Evolutionary conservation across 2,888 invertebrate species (phyloP), one percentile per base, ranked within the genome.

Genomic region (Bugula neritina): DNA sequence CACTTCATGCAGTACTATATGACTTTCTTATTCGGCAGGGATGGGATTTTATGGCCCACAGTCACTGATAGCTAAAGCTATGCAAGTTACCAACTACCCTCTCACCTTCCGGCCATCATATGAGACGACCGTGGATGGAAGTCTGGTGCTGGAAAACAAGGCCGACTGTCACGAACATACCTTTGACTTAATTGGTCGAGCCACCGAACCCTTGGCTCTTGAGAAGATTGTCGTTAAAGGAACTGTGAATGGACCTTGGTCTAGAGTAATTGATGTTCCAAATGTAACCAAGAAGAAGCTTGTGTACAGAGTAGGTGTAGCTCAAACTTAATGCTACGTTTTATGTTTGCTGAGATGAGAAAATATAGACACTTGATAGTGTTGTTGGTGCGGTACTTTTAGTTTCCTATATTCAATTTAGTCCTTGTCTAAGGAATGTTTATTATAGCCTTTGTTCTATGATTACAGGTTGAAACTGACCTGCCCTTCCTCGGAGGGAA

Each of bases 201-300:
- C 80, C 0, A 77, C 80, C 73, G 81, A 81, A 75, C 82, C 83
- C 21, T 77, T 82, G 29, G 80, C 84, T n/a, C 75, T 83, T 35
- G 84, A 83, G 54, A 77, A 79, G 69, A 75, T 84, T 25, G 74
- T 76, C 58, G 73, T 84, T n/a, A 77, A 78, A 34, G 78, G 80
- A 72, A 78, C 77, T 58, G 84, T 80, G 69, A 81, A 81, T 21
- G 43, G 31, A 5, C 74, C 70, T 54, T 70, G 70, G 70, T 70
- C 70, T 43, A 43, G 52, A 23, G 31, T 70, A 3, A 29, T 70
- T 52, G 77, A 79, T 71, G 76, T 83, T 13, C 83, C 83, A 1
- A 83, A 83, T 75, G 76, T 78, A 10, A 82, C 83, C n/a, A 79
- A 77, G 73, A 81, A 79, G 76, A 82, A 82, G 71, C 76, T 83